These are phyloP conservation scores for Tetramorium parvispinum DNA, from an alignment of 1,140 invertebrate species.

Conservation along the genomic window DNA sequence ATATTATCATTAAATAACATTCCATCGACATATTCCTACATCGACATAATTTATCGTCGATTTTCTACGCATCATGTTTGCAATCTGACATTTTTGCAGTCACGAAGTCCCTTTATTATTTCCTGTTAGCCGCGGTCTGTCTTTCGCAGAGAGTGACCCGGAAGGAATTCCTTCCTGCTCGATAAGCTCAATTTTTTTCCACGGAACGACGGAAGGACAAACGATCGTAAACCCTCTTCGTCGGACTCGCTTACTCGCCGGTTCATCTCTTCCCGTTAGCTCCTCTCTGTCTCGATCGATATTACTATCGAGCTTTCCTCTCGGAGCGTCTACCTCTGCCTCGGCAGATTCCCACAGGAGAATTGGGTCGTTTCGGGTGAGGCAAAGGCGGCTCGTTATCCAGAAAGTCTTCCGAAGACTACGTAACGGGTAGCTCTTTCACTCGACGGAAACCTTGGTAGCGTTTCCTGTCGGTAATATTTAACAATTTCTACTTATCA, in stretches of 20 bases:
- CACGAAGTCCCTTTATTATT: constrained; percentile 38
- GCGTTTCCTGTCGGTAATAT: constrained; percentile 46
- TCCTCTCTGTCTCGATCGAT: constrained; percentile 58
- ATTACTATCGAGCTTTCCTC: constrained; percentile 47
- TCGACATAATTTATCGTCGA: background rate
- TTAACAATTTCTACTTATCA: constrained; percentile 52
- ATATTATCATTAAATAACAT: background rate
- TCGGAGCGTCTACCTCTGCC: constrained; percentile 36
- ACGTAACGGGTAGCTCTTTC: constrained; percentile 29
- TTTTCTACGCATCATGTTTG: constrained; percentile 10
- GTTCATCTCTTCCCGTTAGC: constrained; percentile 25
- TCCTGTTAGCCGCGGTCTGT: constrained; percentile 30
- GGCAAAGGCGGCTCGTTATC: constrained; percentile 66
- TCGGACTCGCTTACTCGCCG: background rate
- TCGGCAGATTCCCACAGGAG: constrained; percentile 58
- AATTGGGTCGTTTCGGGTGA: constrained; percentile 70
- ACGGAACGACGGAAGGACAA: constrained; percentile 22
- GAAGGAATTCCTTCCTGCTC: constrained; percentile 33
- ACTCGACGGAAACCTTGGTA: constrained; percentile 18
- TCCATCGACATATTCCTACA: background rate
- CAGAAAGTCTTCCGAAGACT: constrained; percentile 65
- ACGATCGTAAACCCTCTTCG: constrained; percentile 5
- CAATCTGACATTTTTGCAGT: constrained; percentile 13
- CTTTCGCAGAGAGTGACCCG: constrained; percentile 25
- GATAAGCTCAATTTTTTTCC: constrained; percentile 26